Evolutionary conservation across 2,888 invertebrate genomes (phyloP), one percentile per base, ranked within the genome.

Genomic region (Cloeon dipterum): DNA sequence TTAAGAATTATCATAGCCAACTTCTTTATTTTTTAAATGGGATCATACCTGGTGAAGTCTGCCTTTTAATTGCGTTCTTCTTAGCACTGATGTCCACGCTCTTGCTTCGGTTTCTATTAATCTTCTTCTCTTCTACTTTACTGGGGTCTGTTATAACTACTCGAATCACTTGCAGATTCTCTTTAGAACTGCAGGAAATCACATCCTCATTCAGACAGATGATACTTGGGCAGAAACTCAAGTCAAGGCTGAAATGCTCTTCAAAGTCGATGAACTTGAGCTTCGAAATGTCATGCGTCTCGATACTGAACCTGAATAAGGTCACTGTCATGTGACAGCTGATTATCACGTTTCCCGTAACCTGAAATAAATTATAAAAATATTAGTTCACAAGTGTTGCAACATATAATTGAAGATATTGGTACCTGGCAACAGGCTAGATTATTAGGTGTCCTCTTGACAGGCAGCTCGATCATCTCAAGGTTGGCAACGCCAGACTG

Each of bases 381-480:
- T 16, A 5, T 26, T 26, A 21, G 11, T 11, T 18, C n/a, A 33
- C 29, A 14, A n/a, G 13, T 34, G 8, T 36, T 14, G 19, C n/a
- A n/a, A n/a, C n/a, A n/a, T n/a, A n/a, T n/a, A n/a, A n/a, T n/a
- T n/a, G n/a, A n/a, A n/a, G n/a, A n/a, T n/a, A n/a, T n/a, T n/a
- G n/a, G n/a, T 43, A 62, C 60, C 51, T 68, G 72, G 45, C 74
- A 74, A 44, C 71, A 71, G 5, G 68, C 65, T 37, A 74, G 65
- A 32, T 59, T 52, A 40, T 65, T 64, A 0, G 74, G 70, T 35
- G 68, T 62, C 26, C 57, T 51, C 39, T 62, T 64, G 3, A 74
- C 53, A 1, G 76, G 77, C 33, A 79, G 55, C 51, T 78, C 78
- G 42, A 79, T 74, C 60, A 78, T 74, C 54, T 78, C 75, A 36